Evolutionary conservation across 2,113 vertebrate genomes (phyloP), one percentile per base, ranked within the genome.

Genomic region (Pterocles orientalis): DNA sequence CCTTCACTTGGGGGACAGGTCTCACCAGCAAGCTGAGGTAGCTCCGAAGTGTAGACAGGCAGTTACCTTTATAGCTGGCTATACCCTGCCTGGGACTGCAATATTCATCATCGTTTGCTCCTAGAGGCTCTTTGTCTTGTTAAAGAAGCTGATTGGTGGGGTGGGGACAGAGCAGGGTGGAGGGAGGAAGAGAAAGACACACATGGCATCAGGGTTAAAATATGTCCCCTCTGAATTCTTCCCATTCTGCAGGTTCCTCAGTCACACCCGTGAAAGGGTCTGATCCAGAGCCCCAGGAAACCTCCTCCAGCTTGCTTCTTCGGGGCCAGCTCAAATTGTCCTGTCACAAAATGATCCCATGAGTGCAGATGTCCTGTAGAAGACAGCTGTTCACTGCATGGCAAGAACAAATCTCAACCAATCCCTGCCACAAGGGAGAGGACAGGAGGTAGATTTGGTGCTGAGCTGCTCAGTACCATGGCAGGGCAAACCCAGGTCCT

Each of bases 91-190:
- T 2, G 17, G 39, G 56, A 90, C 76, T 31, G 92, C 88, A 68
- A 71, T 84, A 71, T 83, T 64, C 88, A 48, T 31, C 75, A 29
- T 4, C 18, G 8, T 51, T 84, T 3, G 39, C 45, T 95, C 57
- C 76, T 90, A 24, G 7, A 28, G 64, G 85, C 71, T 53, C 95
- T 95, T 97, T 96, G 95, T 96, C 90, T 96, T 97, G 95, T 34
- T 95, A 96, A 97, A 96, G 64, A 94, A 62, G 54, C 62, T 85
- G 93, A 93, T 96, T 16, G 90, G 54, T 77, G 84, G 92, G 95
- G 95, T 93, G 96, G 94, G 87, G 85, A 94, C 79, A 61, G 75
- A 23, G 41, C 45, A 4, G 34, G 78, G 81, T 60, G 36, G 8
- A 54, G 45, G 60, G 10, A 19, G 34, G 41, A 6, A 50, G 50